Base-by-base conservation (phyloP, 2,888 invertebrate species). In the Augochlorella aurata region DNA sequence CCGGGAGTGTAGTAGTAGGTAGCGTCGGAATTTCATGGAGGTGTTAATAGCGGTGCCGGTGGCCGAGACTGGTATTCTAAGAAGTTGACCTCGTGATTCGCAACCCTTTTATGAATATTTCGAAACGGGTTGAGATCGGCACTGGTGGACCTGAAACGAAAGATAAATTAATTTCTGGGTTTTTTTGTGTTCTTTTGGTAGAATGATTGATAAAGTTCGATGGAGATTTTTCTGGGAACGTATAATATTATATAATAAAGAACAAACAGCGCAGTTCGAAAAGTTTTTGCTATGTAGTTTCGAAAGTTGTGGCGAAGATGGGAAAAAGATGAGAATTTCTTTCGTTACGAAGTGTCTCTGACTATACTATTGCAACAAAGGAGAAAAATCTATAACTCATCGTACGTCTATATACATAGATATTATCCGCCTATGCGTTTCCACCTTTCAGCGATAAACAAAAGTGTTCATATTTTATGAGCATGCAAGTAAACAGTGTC, bases 351-450 rank as follows among this genome's bases (percentile, higher is more conserved):
- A 68, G 68, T 47, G 29, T 54, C 29, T 44, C 21, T 14, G 18
- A 14, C 24, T 47, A 14, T 50, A 45, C 18, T 44, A 29, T 47
- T 24, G 58, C 50, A n/a, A 66, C 66, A 80, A 61, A 69, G 14
- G 21, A 38, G 47, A 69, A 81, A 81, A 81, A 81, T 81, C 74
- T 81, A 81, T 81, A 81, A 81, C 18, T 70, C 65, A 74, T 81
- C 73, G 14, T 21, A 54, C 14, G 44, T 16, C 50, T 71, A 18
- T 54, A 50, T n/a, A 50, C 49, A 8, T 47, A 63, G 29, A 63
- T 72, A 18, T 44, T 52, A 47, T 63, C 47, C 63, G 47, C 18
- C 38, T 24, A 63, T 14, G 52, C 45, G 67, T 58, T 38, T 63
- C 16, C 24, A 4, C 3, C 18, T 16, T 8, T 21, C n/a, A 12